These are phyloP conservation scores for Paracanthobrama guichenoti DNA, from an alignment of 2,113 vertebrate genomes.

Conservation along the genomic window DNA sequence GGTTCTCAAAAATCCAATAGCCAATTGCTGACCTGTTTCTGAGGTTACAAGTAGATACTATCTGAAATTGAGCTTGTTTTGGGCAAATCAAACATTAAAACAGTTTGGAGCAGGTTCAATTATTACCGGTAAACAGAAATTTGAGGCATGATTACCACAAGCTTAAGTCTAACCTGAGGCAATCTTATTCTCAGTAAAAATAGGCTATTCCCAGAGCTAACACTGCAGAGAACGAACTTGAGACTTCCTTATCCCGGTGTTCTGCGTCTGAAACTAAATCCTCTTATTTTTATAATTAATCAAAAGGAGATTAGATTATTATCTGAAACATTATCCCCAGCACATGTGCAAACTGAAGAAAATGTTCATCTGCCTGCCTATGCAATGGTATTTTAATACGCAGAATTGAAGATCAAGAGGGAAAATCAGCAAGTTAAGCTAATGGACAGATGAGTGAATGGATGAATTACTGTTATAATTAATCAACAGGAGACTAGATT, in stretches of 20 bases:
- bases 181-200: background rate
- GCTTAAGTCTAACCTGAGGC: background rate
- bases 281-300: conserved; percentile 55
- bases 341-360: conserved; percentile 5
- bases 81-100: background rate
- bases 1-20: conserved; percentile 19
- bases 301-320: conserved; percentile 47
- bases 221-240: background rate
- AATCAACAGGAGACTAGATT: conserved; percentile 48
- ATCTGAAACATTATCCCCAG: conserved; percentile 33
- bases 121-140: background rate
- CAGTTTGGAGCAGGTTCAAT: background rate
- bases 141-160: background rate
- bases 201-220: background rate
- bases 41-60: background rate
- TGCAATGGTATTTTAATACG: background rate
- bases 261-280: conserved; percentile 31
- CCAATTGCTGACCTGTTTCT: background rate
- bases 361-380: conserved; percentile 8
- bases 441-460: conserved; percentile 1
- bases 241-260: background rate
- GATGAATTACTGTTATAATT: conserved; percentile 40
- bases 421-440: background rate
- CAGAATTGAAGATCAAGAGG: conserved; percentile 4
- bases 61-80: background rate